Conservation (phyloP, 2,797 vertebrate genomes). For the Halcyon chelicuti region DNA sequence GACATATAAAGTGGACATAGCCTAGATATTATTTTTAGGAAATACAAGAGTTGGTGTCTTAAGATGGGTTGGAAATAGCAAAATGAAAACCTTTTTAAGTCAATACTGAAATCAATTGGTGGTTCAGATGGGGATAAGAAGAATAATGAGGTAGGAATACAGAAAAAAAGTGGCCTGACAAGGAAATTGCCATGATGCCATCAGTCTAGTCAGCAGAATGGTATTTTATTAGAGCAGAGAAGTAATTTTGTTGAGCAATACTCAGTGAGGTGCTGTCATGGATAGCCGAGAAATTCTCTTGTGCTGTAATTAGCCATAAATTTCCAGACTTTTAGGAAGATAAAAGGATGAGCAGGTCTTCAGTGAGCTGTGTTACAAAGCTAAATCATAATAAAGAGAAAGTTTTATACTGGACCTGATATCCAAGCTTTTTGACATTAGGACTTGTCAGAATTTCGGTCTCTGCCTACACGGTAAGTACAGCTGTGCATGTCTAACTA, state of each 20-base stretch:
- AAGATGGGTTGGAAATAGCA: neutral
- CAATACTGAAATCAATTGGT: neutral
- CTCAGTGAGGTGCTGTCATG: slow-evolving; percentile 5
- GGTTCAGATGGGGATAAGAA: slow-evolving; percentile 11
- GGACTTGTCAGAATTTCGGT: neutral
- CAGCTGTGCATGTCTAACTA: neutral
- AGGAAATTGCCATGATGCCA: slow-evolving; percentile 61
- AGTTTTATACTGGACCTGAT: neutral
- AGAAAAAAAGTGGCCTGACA: neutral
- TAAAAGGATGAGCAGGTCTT: slow-evolving; percentile 1
- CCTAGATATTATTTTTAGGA: neutral
- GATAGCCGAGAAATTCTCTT: slow-evolving; percentile 17
- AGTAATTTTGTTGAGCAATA: slow-evolving; percentile 60
- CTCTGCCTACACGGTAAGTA: neutral
- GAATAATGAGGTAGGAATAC: slow-evolving; percentile 16
- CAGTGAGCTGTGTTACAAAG: neutral
- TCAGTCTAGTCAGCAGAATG: slow-evolving; percentile 48
- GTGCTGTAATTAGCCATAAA: slow-evolving; percentile 11
- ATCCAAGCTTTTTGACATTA: neutral
- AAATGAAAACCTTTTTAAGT: neutral
- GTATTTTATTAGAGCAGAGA: slow-evolving; percentile 51
- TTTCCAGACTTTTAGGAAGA: neutral
- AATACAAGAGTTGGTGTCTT: neutral
- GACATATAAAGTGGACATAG: neutral
- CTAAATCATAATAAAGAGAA: neutral